phyloP scores from a whole-genome alignment of 2,888 invertebrate genomes.

The Ectobius pallidus region DNA sequence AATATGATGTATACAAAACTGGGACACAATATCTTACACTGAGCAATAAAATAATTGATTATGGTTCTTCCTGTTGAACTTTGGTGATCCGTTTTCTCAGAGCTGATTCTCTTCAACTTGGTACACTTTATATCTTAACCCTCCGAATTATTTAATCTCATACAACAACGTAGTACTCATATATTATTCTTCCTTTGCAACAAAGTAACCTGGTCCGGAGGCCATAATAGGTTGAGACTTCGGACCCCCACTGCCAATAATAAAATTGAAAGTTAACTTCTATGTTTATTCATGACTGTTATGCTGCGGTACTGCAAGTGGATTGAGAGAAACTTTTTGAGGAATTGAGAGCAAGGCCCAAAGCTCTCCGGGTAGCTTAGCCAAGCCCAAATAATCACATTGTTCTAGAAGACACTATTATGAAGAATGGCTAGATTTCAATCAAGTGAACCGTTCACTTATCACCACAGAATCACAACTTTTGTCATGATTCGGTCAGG shows the following conservation, averaged over 20 bases:
- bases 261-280: background rate
- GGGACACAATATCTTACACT: no score
- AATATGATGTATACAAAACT: no score
- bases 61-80: no score
- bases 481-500: background rate
- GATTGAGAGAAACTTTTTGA: background rate
- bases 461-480: slow-evolving; percentile 2
- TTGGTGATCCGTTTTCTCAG: no score
- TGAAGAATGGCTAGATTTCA: background rate
- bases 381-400: background rate
- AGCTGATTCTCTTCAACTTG: no score
- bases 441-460: background rate
- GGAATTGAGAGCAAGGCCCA: slow-evolving; percentile 9
- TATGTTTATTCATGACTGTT: slow-evolving; percentile 1
- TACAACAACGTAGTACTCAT: no score
- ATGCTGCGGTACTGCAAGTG: background rate
- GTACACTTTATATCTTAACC: no score
- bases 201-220: background rate
- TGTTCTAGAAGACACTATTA: background rate
- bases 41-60: no score
- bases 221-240: background rate
- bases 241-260: background rate
- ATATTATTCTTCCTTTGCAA: background rate
- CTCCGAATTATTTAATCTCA: no score
- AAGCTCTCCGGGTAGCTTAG: background rate